Base-by-base conservation (phyloP, 2,113 vertebrate genomes). In the Channa argus region DNA sequence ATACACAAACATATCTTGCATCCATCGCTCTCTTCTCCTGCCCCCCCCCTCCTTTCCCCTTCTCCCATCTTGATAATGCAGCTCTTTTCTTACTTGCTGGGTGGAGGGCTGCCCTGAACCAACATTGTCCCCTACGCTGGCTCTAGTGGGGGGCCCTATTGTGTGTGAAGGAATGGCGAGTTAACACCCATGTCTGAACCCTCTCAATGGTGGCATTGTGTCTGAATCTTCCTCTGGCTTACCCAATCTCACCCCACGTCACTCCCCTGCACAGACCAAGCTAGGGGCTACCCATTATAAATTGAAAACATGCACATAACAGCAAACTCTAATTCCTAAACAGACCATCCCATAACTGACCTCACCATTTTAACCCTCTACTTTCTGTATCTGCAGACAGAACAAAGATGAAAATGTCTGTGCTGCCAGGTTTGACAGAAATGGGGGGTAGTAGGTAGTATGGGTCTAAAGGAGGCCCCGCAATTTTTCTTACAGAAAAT, bases 201-300 rank as follows among this genome's bases (percentile, higher is more conserved):
- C 89, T 50, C 87, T 94, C 93, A 94, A 94, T 94, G 90, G 91
- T 80, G 65, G 74, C 90, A 94, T 95, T 95, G 94, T 95, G 93
- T 93, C 92, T 91, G 90, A 94, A 92, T 89, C 90, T 88, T 91
- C 88, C 75, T 56, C 62, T 81, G 75, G 87, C 90, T 91, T 92
- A 74, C 81, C 86, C 89, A 83, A 83, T 46, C 79, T 89, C 77
- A 67, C 79, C 84, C 74, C 69, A 59, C 45, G 14, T 65, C 83
- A 67, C 70, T 77, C 79, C 80, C 56, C 51, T 50, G 79, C 71
- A 47, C 56, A 61, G 74, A 72, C 71, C 78, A 64, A 74, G 79
- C 66, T 53, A 71, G 82, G 75, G 80, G 80, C 76, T 59, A 56
- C 66, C 69, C 52, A 71, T 82, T 86, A 69, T 71, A 39, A 58